These are phyloP conservation scores for Drosophila melanica DNA, from an alignment of 1,140 invertebrate genomes.

Conservation along the genomic window DNA sequence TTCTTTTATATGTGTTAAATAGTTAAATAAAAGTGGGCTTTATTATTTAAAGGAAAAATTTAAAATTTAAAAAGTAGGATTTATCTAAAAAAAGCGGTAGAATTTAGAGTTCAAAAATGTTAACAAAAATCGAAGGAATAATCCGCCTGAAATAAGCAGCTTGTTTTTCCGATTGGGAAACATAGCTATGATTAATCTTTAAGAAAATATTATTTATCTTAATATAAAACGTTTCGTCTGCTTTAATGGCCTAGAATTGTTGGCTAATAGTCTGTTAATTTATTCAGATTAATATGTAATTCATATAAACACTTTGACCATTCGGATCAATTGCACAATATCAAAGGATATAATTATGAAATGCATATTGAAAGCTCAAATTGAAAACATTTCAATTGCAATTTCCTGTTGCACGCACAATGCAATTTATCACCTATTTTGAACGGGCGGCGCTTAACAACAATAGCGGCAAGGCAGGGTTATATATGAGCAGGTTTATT, in stretches of 20 bases:
- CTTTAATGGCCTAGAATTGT: not conserved
- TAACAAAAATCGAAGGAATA: too few relatives aligned
- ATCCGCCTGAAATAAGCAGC: too few relatives aligned
- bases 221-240: too few relatives aligned
- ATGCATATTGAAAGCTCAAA: slow-evolving; percentile 28
- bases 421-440: slow-evolving; percentile 34
- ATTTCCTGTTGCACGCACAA: slow-evolving; percentile 37
- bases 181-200: too few relatives aligned
- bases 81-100: too few relatives aligned
- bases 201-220: too few relatives aligned
- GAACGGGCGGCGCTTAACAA: not conserved
- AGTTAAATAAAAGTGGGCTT: too few relatives aligned
- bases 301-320: slow-evolving; percentile 4
- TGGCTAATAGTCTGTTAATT: not conserved
- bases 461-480: not conserved
- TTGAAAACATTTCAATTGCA: slow-evolving; percentile 37
- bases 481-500: slow-evolving; percentile 1
- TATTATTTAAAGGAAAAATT: too few relatives aligned
- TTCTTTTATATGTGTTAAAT: too few relatives aligned
- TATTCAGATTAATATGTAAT: not conserved
- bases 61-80: too few relatives aligned
- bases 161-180: too few relatives aligned
- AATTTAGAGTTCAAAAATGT: too few relatives aligned
- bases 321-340: slow-evolving; percentile 18
- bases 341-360: slow-evolving; percentile 28